These are phyloP conservation scores for Drosophila fulvimacula DNA, from an alignment of 2,888 invertebrate species.

Conservation along the genomic window DNA sequence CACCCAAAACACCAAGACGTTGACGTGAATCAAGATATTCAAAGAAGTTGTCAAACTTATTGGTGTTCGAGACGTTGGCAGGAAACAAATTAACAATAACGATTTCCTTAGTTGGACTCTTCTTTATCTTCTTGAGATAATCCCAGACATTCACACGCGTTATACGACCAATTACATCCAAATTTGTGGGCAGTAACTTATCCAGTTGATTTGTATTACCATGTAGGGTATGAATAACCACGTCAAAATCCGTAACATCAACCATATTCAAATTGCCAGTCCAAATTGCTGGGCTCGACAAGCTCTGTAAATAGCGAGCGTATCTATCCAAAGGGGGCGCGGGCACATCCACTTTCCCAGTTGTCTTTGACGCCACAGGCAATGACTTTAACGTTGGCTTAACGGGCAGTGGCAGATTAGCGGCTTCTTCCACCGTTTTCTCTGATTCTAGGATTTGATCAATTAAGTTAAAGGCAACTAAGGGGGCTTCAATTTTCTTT, in stretches of 20 bases:
- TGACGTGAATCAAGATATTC: constrained; percentile 94
- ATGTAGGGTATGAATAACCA: constrained; percentile 90
- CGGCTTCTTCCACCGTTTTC: constrained; percentile 84
- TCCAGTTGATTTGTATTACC: constrained; percentile 74
- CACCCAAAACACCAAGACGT: constrained; percentile 93
- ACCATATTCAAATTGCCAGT: constrained; percentile 95
- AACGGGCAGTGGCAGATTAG: constrained; percentile 72
- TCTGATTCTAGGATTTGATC: constrained; percentile 84
- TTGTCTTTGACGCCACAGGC: constrained; percentile 5
- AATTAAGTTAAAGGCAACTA: constrained; percentile 74
- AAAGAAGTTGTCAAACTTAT: constrained; percentile 89
- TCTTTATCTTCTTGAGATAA: constrained; percentile 95
- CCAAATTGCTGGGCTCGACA: constrained; percentile 70
- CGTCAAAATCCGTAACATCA: constrained; percentile 94
- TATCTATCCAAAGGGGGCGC: constrained; percentile 47
- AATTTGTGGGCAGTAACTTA: constrained; percentile 87
- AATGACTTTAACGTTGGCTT: constrained; percentile 38
- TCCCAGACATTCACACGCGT: constrained; percentile 96
- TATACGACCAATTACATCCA: constrained; percentile 96
- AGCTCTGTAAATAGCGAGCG: constrained; percentile 70
- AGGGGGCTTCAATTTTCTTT: constrained; percentile 49
- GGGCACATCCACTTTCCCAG: constrained; percentile 11
- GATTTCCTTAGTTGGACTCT: constrained; percentile 94
- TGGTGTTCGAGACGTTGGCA: constrained; percentile 92
- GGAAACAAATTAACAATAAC: constrained; percentile 92